A percentile compares a stretch with the other conserved stretches of the same genome.
phyloP scores from a whole-genome alignment of 2,888 invertebrate genomes.

The Caenorhabditis japonica region DNA sequence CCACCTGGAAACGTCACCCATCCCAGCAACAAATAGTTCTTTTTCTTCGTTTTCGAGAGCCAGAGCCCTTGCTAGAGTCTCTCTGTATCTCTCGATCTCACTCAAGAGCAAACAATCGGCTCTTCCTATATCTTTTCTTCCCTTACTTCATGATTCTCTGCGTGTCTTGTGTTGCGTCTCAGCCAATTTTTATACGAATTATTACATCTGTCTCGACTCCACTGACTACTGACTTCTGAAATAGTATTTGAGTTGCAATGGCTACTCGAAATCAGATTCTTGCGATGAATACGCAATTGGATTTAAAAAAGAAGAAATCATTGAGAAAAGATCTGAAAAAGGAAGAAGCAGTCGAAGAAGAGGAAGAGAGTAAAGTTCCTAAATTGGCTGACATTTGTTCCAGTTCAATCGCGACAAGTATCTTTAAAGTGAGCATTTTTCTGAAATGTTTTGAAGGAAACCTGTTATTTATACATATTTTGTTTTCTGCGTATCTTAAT shows the following conservation, averaged over 20 bases:
- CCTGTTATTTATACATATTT: too few species aligned
- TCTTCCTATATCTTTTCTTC: constrained; percentile 3
- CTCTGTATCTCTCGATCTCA: too few species aligned
- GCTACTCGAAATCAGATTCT: constrained; percentile 16
- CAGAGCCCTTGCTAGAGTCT: too few species aligned
- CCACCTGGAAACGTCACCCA: constrained; percentile 17
- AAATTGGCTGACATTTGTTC: constrained; percentile 30
- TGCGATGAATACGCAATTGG: constrained; percentile 28
- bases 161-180: too few species aligned
- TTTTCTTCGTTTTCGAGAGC: too few species aligned
- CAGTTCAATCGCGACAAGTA: constrained; percentile 16
- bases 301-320: constrained; percentile 6
- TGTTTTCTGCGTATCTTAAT: too few species aligned
- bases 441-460: too few species aligned
- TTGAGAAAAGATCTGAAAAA: too few species aligned
- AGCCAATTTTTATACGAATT: constrained; percentile 41
- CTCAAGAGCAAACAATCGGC: constrained; percentile 40
- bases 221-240: constrained; percentile 8
- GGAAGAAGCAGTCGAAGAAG: not conserved
- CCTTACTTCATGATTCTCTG: constrained; percentile 18
- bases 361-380: constrained; percentile 11
- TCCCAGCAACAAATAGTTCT: too few species aligned
- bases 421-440: constrained; percentile 22
- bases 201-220: constrained; percentile 20
- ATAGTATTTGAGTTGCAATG: constrained; percentile 24